phyloP scores from a whole-genome alignment of 2,888 invertebrate species.

The Eutolmus rufibarbis region DNA sequence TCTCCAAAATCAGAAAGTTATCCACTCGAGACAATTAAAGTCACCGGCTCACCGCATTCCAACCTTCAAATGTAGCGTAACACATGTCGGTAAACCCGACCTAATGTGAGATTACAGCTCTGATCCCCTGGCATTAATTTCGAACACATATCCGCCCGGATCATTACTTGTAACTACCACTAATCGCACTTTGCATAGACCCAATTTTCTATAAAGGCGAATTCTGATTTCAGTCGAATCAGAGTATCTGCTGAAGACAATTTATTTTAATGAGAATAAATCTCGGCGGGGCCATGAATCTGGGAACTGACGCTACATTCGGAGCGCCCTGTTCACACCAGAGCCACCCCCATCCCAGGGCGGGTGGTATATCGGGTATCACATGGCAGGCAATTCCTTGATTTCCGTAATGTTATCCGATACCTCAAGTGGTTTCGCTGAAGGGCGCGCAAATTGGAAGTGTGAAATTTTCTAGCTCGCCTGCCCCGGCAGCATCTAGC shows the following conservation, averaged over 20 bases:
- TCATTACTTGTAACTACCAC: constrained; percentile 1
- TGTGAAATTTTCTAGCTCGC: not conserved
- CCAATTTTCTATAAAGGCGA: constrained; percentile 16
- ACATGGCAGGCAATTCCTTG: constrained; percentile 13
- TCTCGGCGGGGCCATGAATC: constrained; percentile 21
- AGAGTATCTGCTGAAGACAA: constrained; percentile 19
- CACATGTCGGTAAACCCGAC: not conserved
- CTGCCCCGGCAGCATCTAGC: not conserved
- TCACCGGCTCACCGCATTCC: not conserved
- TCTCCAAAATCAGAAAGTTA: not conserved
- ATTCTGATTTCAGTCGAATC: constrained; percentile 10
- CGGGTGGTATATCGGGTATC: not conserved
- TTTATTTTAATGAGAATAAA: constrained; percentile 38
- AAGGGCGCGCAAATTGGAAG: constrained; percentile 24
- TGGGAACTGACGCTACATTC: not conserved
- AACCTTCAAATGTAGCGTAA: not conserved
- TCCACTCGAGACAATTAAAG: not conserved
- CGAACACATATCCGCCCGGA: not conserved
- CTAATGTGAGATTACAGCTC: constrained; percentile 8
- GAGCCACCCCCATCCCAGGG: not conserved
- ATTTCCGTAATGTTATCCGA: constrained; percentile 17
- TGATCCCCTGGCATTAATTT: constrained; percentile 10
- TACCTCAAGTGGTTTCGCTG: constrained; percentile 8
- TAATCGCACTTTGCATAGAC: constrained; percentile 33
- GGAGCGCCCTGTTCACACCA: not conserved